These are phyloP conservation scores for Campylorhamphus procurvoides DNA, from an alignment of 2,113 vertebrate genomes.

Conservation along the genomic window DNA sequence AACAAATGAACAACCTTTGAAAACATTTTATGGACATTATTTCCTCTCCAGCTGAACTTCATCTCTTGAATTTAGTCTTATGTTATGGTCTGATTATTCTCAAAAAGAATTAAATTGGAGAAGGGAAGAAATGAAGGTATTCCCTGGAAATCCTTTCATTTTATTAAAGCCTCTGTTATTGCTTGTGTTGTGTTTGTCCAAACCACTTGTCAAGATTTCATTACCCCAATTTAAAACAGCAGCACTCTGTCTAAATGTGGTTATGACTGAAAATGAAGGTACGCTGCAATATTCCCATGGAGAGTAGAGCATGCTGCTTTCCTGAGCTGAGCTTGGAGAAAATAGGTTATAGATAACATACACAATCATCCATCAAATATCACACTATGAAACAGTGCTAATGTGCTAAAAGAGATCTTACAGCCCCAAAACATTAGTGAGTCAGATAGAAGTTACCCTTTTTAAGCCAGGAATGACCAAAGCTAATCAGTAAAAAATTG, in stretches of 20 bases:
- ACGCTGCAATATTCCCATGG: conserved; percentile 25
- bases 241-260: conserved; percentile 42
- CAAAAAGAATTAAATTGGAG: conserved; percentile 57
- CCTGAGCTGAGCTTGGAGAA: neutral
- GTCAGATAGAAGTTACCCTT: neutral
- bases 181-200: conserved; percentile 66
- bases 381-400: neutral
- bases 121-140: conserved; percentile 59
- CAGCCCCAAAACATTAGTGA: neutral
- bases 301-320: neutral
- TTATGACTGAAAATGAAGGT: conserved; percentile 53
- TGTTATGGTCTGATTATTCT: conserved; percentile 65
- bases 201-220: conserved; percentile 66
- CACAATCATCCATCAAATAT: neutral
- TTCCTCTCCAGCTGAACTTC: conserved; percentile 59
- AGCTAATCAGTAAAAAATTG: neutral
- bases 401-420: conserved; percentile 7
- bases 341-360: neutral
- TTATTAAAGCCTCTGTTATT: conserved; percentile 63
- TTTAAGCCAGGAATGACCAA: neutral
- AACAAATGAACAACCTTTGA: conserved; percentile 39
- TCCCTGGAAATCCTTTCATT: conserved; percentile 60
- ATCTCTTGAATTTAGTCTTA: conserved; percentile 59
- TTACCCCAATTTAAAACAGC: conserved; percentile 66
- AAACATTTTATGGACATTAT: conserved; percentile 59